Percentiles rank a stretch among this genome's conserved stretches.
phyloP scores from a whole-genome alignment of 2,113 vertebrate species.

The Gobio gobio region DNA sequence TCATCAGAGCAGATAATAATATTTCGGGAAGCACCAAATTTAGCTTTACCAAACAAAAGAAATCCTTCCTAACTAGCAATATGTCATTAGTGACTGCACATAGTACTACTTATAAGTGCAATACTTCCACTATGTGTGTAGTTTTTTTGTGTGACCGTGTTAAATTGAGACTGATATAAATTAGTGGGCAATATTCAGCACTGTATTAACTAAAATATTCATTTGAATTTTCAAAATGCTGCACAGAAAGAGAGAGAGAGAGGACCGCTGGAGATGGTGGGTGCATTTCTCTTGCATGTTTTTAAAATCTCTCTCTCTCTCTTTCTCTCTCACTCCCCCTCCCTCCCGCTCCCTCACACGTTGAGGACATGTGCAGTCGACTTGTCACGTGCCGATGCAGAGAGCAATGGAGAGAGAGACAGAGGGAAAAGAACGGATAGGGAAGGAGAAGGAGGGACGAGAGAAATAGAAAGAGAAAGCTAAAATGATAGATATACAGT shows the following conservation, averaged over 20 bases:
- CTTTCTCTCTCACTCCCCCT: slow-evolving; percentile 65
- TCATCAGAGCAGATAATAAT: slow-evolving; percentile 25
- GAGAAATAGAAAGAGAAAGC: slow-evolving; percentile 17
- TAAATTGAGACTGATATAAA: not conserved
- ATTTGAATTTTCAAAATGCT: slow-evolving; percentile 8
- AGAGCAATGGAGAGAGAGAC: slow-evolving; percentile 68
- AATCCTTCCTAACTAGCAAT: not conserved
- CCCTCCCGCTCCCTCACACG: slow-evolving; percentile 71
- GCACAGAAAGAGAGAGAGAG: slow-evolving; percentile 25
- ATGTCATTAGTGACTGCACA: not conserved
- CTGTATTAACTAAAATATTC: not conserved
- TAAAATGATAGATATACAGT: slow-evolving; percentile 1
- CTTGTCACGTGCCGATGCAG: slow-evolving; percentile 79
- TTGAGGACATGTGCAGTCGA: slow-evolving; percentile 77
- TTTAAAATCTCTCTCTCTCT: slow-evolving; percentile 56
- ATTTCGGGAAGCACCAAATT: slow-evolving; percentile 21
- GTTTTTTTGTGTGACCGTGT: not conserved
- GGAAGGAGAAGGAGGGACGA: slow-evolving; percentile 47
- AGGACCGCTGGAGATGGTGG: slow-evolving; percentile 32
- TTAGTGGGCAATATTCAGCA: not conserved
- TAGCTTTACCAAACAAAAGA: not conserved
- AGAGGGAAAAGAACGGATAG: slow-evolving; percentile 46
- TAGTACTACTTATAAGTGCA: not conserved
- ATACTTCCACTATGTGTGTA: not conserved
- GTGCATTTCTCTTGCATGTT: slow-evolving; percentile 58